These are phyloP conservation scores for Thaumatotibia leucotreta DNA, from an alignment of 1,140 invertebrate species.

Conservation along the genomic window DNA sequence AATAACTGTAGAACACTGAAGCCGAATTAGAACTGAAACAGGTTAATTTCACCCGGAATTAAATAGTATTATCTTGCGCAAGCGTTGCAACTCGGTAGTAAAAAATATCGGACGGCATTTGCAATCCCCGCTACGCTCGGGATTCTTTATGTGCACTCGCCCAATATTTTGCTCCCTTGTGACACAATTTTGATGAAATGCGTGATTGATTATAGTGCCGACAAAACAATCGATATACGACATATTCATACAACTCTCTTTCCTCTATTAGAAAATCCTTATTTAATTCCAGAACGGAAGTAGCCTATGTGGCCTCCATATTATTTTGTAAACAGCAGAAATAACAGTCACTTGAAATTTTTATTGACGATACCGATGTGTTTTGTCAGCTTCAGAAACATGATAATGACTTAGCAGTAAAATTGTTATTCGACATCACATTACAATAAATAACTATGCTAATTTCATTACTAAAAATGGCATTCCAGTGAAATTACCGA, in stretches of 20 bases:
- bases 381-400: not conserved
- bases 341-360: too few relatives aligned
- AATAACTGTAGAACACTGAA: too few relatives aligned
- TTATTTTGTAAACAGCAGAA: too few relatives aligned
- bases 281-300: too few relatives aligned
- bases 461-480: conserved; percentile 19
- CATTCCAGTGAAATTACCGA: conserved; percentile 13
- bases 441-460: conserved; percentile 33
- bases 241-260: too few relatives aligned
- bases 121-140: not conserved
- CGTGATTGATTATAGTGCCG: not conserved
- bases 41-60: too few relatives aligned
- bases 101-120: not conserved
- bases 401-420: conserved; percentile 10
- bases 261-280: too few relatives aligned
- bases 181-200: not conserved
- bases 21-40: too few relatives aligned
- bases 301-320: too few relatives aligned
- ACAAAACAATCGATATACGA: not conserved
- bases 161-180: not conserved
- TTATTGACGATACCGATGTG: not conserved
- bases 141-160: not conserved
- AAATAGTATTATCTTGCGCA: too few relatives aligned
- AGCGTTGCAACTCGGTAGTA: too few relatives aligned
- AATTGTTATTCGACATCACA: conserved; percentile 21